Conservation (phyloP, 2,113 vertebrate genomes). For the Cololabis saira region DNA sequence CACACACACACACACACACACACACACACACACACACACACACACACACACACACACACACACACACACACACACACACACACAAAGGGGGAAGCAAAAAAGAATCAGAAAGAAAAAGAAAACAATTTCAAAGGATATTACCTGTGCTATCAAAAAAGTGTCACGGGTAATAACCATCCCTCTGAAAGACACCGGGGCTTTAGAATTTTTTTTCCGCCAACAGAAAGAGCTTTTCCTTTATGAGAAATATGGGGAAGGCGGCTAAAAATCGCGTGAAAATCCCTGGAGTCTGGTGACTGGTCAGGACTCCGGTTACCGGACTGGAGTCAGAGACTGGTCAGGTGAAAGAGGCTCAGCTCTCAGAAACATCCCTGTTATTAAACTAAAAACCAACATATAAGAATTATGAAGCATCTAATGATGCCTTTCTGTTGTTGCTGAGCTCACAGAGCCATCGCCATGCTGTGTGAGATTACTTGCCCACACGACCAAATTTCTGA, state of each 20-base stretch:
- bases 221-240: not conserved
- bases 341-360: constrained; percentile 11
- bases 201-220: not conserved
- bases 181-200: not conserved
- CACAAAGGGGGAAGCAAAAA: no score
- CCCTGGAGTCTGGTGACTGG: constrained; percentile 27
- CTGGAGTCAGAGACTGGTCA: constrained; percentile 36
- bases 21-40: no score
- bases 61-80: no score
- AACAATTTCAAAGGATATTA: not conserved
- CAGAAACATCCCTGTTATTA: constrained; percentile 30
- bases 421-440: constrained; percentile 17
- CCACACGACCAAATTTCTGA: not conserved
- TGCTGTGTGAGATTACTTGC: not conserved
- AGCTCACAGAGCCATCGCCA: not conserved
- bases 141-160: not conserved
- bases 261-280: constrained; percentile 4
- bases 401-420: not conserved
- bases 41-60: no score
- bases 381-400: constrained; percentile 29
- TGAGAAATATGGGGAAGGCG: not conserved
- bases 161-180: not conserved
- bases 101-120: no score
- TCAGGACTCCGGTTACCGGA: no score
- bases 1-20: no score